phyloP scores from a whole-genome alignment of 2,113 vertebrate species.

The Lontra canadensis region DNA sequence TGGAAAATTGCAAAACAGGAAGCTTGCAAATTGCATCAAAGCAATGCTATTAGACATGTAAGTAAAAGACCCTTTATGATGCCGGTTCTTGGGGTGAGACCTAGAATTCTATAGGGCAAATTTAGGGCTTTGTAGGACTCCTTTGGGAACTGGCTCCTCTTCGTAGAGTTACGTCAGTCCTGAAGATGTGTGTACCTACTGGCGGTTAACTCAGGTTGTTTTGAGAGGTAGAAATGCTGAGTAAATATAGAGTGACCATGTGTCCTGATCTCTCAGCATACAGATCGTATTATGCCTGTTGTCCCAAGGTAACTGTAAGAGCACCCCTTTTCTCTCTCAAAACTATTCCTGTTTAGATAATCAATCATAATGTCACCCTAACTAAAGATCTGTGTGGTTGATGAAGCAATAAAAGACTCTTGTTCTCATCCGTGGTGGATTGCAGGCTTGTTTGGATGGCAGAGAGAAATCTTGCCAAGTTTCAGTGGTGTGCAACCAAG shows the following conservation, averaged over 20 bases:
- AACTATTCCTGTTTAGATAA: neutral
- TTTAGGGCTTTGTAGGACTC: neutral
- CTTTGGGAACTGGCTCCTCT: neutral
- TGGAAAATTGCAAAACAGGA: conserved; percentile 65
- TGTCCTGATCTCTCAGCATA: neutral
- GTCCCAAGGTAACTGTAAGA: neutral
- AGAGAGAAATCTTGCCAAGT: conserved; percentile 29
- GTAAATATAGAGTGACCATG: neutral
- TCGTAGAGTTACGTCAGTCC: neutral
- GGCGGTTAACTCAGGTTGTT: neutral
- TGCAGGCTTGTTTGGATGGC: neutral
- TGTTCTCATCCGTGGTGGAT: neutral
- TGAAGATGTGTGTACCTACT: neutral
- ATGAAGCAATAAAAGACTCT: neutral
- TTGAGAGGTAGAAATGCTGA: neutral
- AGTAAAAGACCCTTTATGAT: neutral
- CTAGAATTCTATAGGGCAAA: neutral
- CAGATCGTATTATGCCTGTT: neutral
- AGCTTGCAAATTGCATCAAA: conserved; percentile 58
- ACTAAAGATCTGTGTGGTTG: neutral
- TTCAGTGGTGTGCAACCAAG: neutral
- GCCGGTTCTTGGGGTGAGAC: neutral
- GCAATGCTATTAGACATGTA: conserved; percentile 9
- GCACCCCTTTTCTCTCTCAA: neutral
- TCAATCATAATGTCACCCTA: neutral